Percentiles rank a stretch among this genome's conserved stretches.
Conservation (phyloP, 92 coral and sea anemone genomes). For the Phenganax marumi region DNA sequence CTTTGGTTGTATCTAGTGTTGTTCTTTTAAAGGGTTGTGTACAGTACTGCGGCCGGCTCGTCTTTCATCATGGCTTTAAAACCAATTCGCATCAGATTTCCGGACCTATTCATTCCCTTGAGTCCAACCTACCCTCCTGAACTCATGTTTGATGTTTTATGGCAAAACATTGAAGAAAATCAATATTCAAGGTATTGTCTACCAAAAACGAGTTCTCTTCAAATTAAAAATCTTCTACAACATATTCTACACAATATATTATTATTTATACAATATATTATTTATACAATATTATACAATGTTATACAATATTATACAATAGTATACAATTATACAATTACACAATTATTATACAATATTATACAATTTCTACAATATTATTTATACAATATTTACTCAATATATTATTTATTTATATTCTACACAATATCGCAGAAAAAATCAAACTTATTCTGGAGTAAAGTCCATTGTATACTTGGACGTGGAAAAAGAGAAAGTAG, state of each 20-base stretch:
- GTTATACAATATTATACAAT: no score
- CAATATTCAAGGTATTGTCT: slow-evolving; percentile 25
- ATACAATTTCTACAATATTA: no score
- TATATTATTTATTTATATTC: neutral
- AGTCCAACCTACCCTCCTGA: slow-evolving; percentile 12
- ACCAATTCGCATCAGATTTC: slow-evolving; percentile 62
- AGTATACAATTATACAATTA: no score
- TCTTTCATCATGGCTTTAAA: slow-evolving; percentile 72
- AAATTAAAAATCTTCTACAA: no score
- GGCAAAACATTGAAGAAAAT: slow-evolving; percentile 27
- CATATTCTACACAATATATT: no score
- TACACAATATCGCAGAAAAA: neutral
- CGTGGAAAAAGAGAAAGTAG: slow-evolving; percentile 14
- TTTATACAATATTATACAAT: no score
- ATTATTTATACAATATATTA: no score
- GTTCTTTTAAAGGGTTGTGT: slow-evolving; percentile 63
- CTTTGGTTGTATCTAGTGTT: neutral
- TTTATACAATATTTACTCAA: no score
- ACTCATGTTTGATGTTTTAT: slow-evolving; percentile 12
- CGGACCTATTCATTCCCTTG: slow-evolving; percentile 78
- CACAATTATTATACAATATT: no score
- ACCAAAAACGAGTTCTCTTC: no score
- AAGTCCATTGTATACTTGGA: slow-evolving; percentile 35
- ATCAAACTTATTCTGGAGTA: slow-evolving; percentile 29
- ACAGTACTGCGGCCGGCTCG: slow-evolving; percentile 66